Evolutionary conservation across 2,888 invertebrate species (phyloP).

Genomic region (Nemotelus nigrinus): DNA sequence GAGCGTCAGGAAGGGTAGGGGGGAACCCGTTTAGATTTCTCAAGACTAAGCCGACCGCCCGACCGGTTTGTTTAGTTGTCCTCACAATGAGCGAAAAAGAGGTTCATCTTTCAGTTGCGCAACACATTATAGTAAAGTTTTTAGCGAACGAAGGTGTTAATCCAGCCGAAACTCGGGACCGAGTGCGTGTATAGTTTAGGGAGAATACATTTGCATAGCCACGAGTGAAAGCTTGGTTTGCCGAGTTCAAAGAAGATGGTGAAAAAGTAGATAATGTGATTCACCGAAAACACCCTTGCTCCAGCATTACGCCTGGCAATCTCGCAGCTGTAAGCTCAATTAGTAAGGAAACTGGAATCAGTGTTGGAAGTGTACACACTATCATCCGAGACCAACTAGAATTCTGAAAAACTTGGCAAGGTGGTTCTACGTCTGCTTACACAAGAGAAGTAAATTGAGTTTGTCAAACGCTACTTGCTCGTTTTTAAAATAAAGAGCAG

Average conservation of each 20-base stretch:
- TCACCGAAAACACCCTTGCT: neutral
- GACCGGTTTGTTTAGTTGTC: neutral
- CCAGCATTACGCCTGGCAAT: neutral
- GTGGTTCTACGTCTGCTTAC: neutral
- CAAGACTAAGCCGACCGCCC: neutral
- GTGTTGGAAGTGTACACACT: neutral
- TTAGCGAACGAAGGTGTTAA: neutral
- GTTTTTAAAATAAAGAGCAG: neutral
- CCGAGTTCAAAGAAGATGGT: neutral
- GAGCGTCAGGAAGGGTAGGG: neutral
- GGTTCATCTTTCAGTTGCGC: neutral
- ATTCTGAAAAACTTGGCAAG: neutral
- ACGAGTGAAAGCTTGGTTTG: neutral
- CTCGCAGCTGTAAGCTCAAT: too few species aligned
- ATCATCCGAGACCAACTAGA: neutral
- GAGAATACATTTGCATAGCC: neutral
- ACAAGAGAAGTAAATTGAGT: neutral
- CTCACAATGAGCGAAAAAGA: conserved; percentile 1
- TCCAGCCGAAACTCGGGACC: neutral
- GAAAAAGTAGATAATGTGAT: neutral
- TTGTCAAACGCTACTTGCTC: neutral
- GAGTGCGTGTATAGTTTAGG: neutral
- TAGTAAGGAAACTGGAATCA: neutral
- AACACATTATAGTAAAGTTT: neutral
- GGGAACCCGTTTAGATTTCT: neutral